These are phyloP conservation scores for Xestia sexstrigata DNA, from an alignment of 2,888 invertebrate species.

Conservation along the genomic window DNA sequence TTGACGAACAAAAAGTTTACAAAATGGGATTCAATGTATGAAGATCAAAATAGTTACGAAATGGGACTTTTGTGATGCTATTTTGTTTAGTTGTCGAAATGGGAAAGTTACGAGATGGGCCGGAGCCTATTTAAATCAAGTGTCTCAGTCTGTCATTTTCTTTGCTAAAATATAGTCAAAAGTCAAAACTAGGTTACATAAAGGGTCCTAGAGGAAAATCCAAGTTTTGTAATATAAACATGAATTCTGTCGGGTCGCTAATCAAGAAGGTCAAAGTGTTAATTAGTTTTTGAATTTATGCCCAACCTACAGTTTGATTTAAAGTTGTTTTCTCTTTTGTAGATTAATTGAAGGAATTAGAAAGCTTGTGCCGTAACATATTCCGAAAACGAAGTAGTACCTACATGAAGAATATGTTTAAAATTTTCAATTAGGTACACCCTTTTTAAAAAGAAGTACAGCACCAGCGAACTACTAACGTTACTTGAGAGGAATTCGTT, in stretches of 20 bases:
- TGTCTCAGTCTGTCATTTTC: background rate
- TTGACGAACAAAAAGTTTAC: no score
- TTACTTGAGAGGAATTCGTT: background rate
- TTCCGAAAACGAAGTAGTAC: background rate
- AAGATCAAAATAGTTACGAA: no score
- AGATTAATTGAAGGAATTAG: constrained; percentile 1
- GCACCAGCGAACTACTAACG: background rate
- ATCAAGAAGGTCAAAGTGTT: constrained; percentile 9
- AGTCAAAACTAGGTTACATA: background rate
- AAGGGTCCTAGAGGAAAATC: background rate
- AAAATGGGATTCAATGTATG: no score
- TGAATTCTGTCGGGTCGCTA: constrained; percentile 6
- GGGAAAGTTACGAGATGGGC: no score
- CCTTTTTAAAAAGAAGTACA: background rate
- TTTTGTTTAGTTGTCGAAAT: no score
- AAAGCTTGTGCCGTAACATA: background rate
- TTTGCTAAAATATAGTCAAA: background rate
- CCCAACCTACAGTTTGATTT: background rate
- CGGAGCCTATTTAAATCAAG: no score
- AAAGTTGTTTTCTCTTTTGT: constrained; percentile 12
- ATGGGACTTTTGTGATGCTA: no score
- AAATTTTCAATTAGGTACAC: background rate
- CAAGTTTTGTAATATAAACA: constrained; percentile 28
- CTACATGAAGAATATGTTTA: no score
- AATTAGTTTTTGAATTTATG: constrained; percentile 22